Evolutionary conservation across 2,797 vertebrate species (phyloP), one percentile per base, ranked within the genome.

Genomic region (Urosaurus nigricauda): DNA sequence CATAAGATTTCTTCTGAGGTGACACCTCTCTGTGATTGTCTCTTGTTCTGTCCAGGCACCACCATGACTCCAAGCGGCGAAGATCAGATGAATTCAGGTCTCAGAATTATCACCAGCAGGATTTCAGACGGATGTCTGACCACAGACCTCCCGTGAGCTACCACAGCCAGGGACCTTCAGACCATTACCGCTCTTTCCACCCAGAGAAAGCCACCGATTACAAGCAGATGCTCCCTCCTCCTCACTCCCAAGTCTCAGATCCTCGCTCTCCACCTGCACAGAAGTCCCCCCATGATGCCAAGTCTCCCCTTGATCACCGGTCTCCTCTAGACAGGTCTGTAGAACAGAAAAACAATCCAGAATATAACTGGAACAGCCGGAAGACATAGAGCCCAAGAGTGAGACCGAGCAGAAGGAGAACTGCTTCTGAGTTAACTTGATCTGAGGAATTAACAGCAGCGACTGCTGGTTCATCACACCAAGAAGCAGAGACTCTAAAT

Each of bases 151-250:
- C 97, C 16, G 96, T 97, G 95, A 96, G 97, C 0, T 98, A 97
- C 95, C 97, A 98, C 0, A 97, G 98, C 79, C 98, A 98, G 8
- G 95, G 97, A 2, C 98, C 98, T 26, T 95, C 97, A 0, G 99
- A 99, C 89, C 98, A 99, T 94, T 99, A 99, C 93, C 94, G 98
- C 85, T 97, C 98, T 87, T 99, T 98, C 96, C 98, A 98, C 95
- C 95, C 97, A 1, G 99, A 99, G 95, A 98, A 98, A 92, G 35
- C 95, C 7, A 96, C 95, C 35, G 97, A 98, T 1, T 97, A 97
- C 93, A 99, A 99, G 93, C 98, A 98, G 74, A 95, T 96, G 73
- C 95, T 97, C 63, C 97, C 97, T 56, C 95, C 96, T 0, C 56
- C 97, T 77, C 97, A 97, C 91, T 93, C 98, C 0, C 93, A 97